These are phyloP conservation scores for Drosophila seguyi DNA, from an alignment of 1,140 invertebrate species.

Conservation along the genomic window DNA sequence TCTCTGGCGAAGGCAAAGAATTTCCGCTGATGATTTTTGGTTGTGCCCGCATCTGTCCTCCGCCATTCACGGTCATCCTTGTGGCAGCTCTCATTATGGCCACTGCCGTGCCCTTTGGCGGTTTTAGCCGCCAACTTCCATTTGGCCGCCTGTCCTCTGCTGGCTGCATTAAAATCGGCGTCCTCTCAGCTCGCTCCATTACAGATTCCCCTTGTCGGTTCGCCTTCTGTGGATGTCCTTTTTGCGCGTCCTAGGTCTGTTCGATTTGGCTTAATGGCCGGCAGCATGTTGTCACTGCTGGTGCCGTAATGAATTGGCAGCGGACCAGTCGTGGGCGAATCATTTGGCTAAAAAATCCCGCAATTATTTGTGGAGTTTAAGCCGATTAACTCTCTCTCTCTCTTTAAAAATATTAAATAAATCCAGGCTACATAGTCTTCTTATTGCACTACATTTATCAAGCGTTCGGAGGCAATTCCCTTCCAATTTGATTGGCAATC, in stretches of 20 bases:
- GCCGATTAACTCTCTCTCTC: conserved; percentile 4
- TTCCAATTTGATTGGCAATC: conserved; percentile 34
- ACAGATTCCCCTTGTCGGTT: conserved; percentile 32
- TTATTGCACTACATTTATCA: conserved; percentile 15
- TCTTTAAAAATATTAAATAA: not conserved
- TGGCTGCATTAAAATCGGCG: conserved; percentile 61
- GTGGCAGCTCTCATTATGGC: conserved; percentile 57
- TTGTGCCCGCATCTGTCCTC: conserved; percentile 23
- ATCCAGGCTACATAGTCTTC: not conserved
- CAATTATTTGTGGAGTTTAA: conserved; percentile 33
- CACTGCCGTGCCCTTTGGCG: conserved; percentile 36
- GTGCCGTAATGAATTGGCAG: conserved; percentile 42
- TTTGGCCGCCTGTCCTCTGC: conserved; percentile 53
- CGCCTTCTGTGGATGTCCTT: not conserved
- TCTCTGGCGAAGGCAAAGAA: conserved; percentile 22
- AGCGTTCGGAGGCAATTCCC: conserved; percentile 5
- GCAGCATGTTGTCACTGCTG: conserved; percentile 38
- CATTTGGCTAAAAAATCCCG: conserved; percentile 9
- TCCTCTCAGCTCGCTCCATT: conserved; percentile 34
- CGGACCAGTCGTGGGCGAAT: not conserved
- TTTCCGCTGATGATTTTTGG: conserved; percentile 54
- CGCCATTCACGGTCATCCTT: conserved; percentile 58
- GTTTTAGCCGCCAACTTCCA: conserved; percentile 60
- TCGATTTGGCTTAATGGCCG: conserved; percentile 41
- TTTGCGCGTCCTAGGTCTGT: conserved; percentile 8